Evolutionary conservation across 2,113 vertebrate species (phyloP).

Genomic region (Desmodus rotundus): DNA sequence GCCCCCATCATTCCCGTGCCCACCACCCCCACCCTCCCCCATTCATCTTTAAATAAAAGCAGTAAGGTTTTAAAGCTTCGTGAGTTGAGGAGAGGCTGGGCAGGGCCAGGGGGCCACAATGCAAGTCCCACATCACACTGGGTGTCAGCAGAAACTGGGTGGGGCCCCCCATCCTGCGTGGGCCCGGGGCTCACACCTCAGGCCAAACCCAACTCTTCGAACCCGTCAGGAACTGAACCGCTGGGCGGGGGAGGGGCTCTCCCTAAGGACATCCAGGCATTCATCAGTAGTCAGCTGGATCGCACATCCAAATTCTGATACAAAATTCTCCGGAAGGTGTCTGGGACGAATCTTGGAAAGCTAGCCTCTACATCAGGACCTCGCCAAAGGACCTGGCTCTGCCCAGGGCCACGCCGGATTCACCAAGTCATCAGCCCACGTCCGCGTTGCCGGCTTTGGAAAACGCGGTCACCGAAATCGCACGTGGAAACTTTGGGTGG

Average conservation of each 20-base stretch:
- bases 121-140: neutral
- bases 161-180: neutral
- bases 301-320: neutral
- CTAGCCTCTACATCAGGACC: neutral
- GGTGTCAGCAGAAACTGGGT: neutral
- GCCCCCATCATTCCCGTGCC: neutral
- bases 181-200: neutral
- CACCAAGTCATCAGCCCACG: neutral
- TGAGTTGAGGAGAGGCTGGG: neutral
- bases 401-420: neutral
- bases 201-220: neutral
- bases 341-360: neutral
- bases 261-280: neutral
- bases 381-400: neutral
- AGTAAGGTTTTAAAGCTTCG: conserved; percentile 51
- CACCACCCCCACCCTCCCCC: neutral
- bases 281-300: conserved; percentile 29
- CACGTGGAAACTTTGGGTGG: neutral
- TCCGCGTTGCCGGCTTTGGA: neutral
- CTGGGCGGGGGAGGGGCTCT: neutral
- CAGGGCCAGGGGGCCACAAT: neutral
- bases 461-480: neutral
- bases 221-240: neutral
- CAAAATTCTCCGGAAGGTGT: conserved; percentile 34
- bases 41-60: conserved; percentile 28